phyloP scores from a whole-genome alignment of 1,140 invertebrate species.

The Conus betulinus region DNA sequence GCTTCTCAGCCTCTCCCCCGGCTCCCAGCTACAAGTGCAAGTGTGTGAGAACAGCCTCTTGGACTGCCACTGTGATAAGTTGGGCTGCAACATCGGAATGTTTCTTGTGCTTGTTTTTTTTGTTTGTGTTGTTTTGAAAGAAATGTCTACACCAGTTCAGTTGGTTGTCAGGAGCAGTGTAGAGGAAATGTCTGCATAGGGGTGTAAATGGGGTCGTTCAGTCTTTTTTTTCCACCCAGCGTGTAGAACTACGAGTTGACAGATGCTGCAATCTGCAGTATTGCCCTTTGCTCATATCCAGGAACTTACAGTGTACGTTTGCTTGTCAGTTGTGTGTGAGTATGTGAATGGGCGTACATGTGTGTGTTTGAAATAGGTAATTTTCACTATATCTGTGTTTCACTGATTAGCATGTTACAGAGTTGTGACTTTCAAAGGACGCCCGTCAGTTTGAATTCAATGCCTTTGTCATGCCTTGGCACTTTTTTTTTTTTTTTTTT shows the following conservation, averaged over 20 bases:
- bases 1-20: not conserved
- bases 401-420: too few species aligned
- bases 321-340: not conserved
- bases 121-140: not conserved
- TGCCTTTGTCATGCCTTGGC: too few species aligned
- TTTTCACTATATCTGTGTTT: too few species aligned
- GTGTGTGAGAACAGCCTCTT: not conserved
- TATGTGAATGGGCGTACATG: not conserved
- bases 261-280: slow-evolving; percentile 8
- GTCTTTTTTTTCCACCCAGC: not conserved
- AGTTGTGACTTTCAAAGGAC: too few species aligned
- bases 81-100: not conserved
- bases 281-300: slow-evolving; percentile 19
- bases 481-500: too few species aligned
- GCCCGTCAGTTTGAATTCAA: too few species aligned
- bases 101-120: not conserved
- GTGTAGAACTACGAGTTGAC: not conserved
- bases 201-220: not conserved
- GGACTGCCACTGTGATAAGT: slow-evolving; percentile 14
- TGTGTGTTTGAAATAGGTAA: not conserved
- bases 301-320: not conserved
- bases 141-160: not conserved
- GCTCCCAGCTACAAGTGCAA: not conserved
- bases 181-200: too few species aligned
- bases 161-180: too few species aligned